Evolutionary conservation across 2,888 invertebrate species (phyloP), one percentile per base, ranked within the genome.

Genomic region (Parasteatoda lunata): DNA sequence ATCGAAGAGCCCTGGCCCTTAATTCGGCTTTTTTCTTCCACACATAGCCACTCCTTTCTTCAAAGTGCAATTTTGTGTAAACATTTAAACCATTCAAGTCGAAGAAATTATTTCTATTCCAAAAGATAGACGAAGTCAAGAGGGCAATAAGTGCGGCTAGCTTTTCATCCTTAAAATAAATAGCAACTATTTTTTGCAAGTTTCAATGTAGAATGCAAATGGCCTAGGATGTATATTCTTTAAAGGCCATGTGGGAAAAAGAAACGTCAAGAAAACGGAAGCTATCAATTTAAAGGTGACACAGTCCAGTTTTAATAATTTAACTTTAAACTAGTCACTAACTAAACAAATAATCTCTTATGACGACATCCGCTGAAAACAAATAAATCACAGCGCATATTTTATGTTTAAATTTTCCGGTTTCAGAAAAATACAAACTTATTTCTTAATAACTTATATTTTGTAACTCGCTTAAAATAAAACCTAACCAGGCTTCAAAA

Each of bases 41-140:
- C 51, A 71, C 13, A 5, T 30, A 3, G 48, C 72, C 80, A 82
- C 82, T 82, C 82, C 82, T 82, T 75, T 70, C 64, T 13, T 65
- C 69, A 52, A 54, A 65, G 69, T 59, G 76, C 82, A 82, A 82
- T 76, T 82, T 82, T 82, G 82, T 70, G 70, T 64, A 70, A 69
- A 81, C 81, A 68, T 79, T 64, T 79, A 52, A 79, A 65, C 15
- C 69, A 79, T 79, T 64, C 72, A 54, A 30, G 73, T 72, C 68
- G 59, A 59, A 48, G 64, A 69, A 76, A 82, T 64, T 52, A 69
- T 76, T 76, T 68, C 77, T 8, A 54, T 70, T 48, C 30, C 15
- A 47, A 71, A 59, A 79, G 78, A 80, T 66, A 65, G 71, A 72
- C 71, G 71, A 59, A 49, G 51, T 77, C 45, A 15, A 66, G 49